Base-by-base conservation (phyloP, 2,113 vertebrate genomes). In the Atrichornis clamosus region DNA sequence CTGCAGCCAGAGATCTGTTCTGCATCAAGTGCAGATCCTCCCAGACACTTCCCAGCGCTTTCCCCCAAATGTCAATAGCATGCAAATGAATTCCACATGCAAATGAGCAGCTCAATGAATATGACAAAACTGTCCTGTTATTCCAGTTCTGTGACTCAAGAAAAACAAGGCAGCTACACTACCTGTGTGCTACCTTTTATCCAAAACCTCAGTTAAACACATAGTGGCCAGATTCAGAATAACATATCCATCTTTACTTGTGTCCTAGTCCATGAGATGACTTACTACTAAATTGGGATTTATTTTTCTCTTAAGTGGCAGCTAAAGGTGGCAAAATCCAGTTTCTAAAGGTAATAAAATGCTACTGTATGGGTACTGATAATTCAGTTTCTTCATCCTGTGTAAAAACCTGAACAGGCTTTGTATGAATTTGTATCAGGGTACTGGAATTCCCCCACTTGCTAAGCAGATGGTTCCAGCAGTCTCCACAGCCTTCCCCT, bases 11-110 rank as follows among this genome's bases (percentile, higher is more conserved):
- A 80, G 75, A 84, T 84, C 90, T 87, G 77, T 62, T 96, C 92
- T 87, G 63, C 67, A 56, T 75, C 11, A 47, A 89, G 58, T 58
- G 65, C 52, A 60, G 84, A 88, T 91, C 81, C 77, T 93, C 91
- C 55, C 47, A 75, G 93, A 92, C 41, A 37, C 90, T 95, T 93
- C 81, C 67, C 50, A 74, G 84, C 0, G 0, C 86, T 87, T 73
- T 83, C 60, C 84, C 96, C 95, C 62, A 95, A 95, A 95, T 89
- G 95, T 94, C 95, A 97, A 70, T 76, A 37, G 84, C 58, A 64
- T 93, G 96, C 93, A 97, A 94, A 97, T 88, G 62, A 90, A 82
- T 95, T 97, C 96, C 96, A 96, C 59, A 95, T 90, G 89, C 92
- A 97, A 96, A 98, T 70, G 65, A 97, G 95, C 77, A 86, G 84